Conservation (phyloP, 2,113 vertebrate species). For the Oncorhynchus clarkii region DNA sequence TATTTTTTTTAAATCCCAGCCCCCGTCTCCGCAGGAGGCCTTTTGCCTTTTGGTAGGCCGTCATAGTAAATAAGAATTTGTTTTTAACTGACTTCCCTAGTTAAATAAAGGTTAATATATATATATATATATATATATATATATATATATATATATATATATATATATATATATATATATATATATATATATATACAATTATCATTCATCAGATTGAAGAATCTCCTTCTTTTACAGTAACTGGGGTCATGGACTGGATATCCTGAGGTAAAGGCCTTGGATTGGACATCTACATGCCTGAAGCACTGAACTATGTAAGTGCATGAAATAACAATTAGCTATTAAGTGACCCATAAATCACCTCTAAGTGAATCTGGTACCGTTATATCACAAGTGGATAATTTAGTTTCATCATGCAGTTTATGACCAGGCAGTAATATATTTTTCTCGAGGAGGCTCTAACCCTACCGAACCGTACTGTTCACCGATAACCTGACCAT, state of each 20-base stretch:
- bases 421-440: too few relatives aligned
- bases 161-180: too few relatives aligned
- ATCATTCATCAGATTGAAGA: neutral
- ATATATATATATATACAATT: constrained; percentile 1
- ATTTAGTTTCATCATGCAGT: constrained; percentile 24
- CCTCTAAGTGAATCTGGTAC: constrained; percentile 40
- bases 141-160: too few relatives aligned
- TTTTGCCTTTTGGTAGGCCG: too few relatives aligned
- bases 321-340: constrained; percentile 47
- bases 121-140: too few relatives aligned
- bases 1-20: too few relatives aligned
- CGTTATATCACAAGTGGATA: neutral
- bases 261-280: neutral
- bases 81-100: too few relatives aligned
- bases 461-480: neutral
- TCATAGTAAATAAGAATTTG: too few relatives aligned
- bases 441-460: constrained; percentile 37
- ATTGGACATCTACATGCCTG: constrained; percentile 2
- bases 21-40: too few relatives aligned
- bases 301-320: constrained; percentile 25
- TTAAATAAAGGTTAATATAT: too few relatives aligned
- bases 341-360: constrained; percentile 53
- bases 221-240: neutral
- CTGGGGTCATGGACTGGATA: constrained; percentile 6
- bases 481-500: neutral